These are phyloP conservation scores for Euphonia xanthogaster DNA, from an alignment of 2,797 vertebrate species.

Conservation along the genomic window DNA sequence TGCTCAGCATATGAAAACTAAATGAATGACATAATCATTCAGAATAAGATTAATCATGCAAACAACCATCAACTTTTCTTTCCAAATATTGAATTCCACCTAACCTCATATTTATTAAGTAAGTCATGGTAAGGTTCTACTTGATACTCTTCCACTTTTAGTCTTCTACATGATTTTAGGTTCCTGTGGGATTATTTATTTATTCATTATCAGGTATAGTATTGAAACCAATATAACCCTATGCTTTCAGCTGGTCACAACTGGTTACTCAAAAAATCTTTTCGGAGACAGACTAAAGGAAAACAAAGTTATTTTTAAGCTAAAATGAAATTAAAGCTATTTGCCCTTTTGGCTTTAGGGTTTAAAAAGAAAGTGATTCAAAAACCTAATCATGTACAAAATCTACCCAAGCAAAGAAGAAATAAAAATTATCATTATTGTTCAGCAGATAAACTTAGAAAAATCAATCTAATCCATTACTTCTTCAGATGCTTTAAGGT, in stretches of 20 bases:
- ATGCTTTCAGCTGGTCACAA: neutral
- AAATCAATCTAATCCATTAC: neutral
- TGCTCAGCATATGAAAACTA: neutral
- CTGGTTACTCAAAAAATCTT: neutral
- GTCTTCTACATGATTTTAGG: neutral
- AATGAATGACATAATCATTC: neutral
- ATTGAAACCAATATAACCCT: neutral
- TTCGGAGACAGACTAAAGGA: neutral
- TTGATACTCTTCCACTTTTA: neutral
- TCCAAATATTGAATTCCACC: neutral
- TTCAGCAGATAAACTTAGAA: neutral
- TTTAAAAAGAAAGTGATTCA: neutral
- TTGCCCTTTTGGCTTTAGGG: neutral
- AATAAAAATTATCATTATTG: neutral
- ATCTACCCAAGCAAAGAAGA: neutral
- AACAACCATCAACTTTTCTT: neutral
- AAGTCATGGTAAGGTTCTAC: neutral
- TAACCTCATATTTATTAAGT: neutral
- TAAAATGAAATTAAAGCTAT: neutral
- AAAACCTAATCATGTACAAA: neutral
- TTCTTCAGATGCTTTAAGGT: neutral
- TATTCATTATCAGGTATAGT: neutral
- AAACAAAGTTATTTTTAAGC: neutral
- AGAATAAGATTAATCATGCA: neutral
- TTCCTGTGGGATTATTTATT: neutral